A percentile compares a stretch with the other conserved stretches of the same genome.
Evolutionary conservation across 2,888 invertebrate genomes (phyloP).

Genomic region (Trisateles emortualis): DNA sequence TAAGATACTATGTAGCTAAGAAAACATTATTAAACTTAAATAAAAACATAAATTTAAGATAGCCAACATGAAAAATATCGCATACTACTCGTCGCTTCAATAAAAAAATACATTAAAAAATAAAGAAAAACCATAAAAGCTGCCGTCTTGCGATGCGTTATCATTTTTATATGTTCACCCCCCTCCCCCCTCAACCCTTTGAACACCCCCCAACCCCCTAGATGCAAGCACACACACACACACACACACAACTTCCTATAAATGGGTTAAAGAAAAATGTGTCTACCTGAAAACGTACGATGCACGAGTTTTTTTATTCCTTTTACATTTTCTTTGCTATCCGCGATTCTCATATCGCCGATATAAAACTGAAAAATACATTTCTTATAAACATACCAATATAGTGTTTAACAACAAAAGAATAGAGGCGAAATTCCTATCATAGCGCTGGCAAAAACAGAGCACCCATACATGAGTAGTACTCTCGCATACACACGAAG

Average conservation of each 20-base stretch:
- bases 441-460: constrained; percentile 68
- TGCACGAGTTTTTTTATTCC: constrained; percentile 83
- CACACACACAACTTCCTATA: constrained; percentile 72
- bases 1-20: constrained; percentile 7
- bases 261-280: constrained; percentile 87
- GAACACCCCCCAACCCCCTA: constrained; percentile 57
- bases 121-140: constrained; percentile 86
- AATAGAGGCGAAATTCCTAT: constrained; percentile 53
- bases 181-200: constrained; percentile 68
- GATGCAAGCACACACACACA: constrained; percentile 71
- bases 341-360: constrained; percentile 86
- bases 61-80: constrained; percentile 44
- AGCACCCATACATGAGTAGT: constrained; percentile 74
- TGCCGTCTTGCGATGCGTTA: constrained; percentile 87
- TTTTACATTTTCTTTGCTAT: constrained; percentile 85
- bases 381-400: constrained; percentile 63
- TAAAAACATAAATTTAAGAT: constrained; percentile 41
- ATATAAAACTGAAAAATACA: constrained; percentile 87
- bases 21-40: constrained; percentile 39
- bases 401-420: constrained; percentile 31
- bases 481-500: constrained; percentile 68
- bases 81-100: constrained; percentile 60
- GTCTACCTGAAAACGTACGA: constrained; percentile 87
- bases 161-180: constrained; percentile 85
- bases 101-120: constrained; percentile 84